These are phyloP conservation scores for Menidia menidia DNA, from an alignment of 2,797 vertebrate genomes.

Conservation along the genomic window DNA sequence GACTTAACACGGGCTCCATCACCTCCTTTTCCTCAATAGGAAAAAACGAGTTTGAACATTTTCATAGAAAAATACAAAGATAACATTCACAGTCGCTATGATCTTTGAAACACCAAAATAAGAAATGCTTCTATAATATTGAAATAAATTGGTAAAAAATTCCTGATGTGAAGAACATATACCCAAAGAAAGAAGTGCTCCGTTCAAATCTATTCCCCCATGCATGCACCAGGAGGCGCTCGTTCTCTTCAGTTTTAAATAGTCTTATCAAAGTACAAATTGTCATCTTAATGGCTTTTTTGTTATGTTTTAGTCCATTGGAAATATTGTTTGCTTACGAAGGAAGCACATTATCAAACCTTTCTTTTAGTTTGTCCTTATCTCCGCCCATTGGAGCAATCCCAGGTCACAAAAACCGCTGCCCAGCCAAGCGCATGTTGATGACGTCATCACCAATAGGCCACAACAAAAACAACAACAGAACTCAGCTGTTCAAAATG, in stretches of 20 bases:
- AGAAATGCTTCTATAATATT: no score
- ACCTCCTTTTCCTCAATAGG: no score
- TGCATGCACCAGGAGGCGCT: not conserved
- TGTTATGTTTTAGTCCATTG: not conserved
- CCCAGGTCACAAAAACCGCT: fast-evolving
- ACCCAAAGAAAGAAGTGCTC: no score
- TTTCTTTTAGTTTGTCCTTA: not conserved
- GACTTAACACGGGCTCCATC: no score
- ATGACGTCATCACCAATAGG: constrained; percentile 54
- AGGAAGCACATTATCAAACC: no score
- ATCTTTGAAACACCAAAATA: no score
- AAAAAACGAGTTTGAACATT: no score
- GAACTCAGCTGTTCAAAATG: constrained; percentile 64
- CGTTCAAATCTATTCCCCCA: not conserved
- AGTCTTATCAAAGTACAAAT: not conserved
- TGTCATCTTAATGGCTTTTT: not conserved
- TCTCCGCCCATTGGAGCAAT: constrained; percentile 7
- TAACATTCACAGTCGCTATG: no score
- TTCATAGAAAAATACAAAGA: no score
- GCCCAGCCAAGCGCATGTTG: constrained; percentile 36
- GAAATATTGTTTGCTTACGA: not conserved
- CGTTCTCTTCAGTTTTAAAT: not conserved
- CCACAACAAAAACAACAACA: constrained; percentile 70
- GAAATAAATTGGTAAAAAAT: no score
- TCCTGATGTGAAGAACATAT: no score